Evolutionary conservation across 2,888 invertebrate species (phyloP).

Genomic region (Aleiodes leptofemur): DNA sequence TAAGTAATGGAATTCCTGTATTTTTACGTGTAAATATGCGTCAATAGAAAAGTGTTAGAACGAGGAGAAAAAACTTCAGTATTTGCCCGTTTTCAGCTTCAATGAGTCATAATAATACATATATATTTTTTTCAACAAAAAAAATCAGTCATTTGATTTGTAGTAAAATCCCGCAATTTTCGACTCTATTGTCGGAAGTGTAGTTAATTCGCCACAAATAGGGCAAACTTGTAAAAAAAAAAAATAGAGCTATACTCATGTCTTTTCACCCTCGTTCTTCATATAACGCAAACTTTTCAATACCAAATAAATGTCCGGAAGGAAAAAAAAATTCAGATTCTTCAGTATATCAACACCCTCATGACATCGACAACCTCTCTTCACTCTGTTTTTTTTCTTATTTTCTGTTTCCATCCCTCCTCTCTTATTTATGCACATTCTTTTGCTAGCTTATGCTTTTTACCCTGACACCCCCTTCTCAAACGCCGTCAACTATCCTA

Average conservation of each 20-base stretch:
- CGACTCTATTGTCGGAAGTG: too few species aligned
- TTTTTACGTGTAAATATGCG: too few species aligned
- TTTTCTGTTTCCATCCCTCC: neutral
- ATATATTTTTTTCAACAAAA: neutral
- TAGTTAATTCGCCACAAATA: too few species aligned
- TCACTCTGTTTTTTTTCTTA: neutral
- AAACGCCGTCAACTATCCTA: constrained; percentile 37
- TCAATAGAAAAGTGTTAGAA: too few species aligned
- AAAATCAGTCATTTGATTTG: neutral
- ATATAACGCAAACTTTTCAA: too few species aligned
- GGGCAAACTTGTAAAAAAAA: too few species aligned
- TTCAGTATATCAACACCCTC: constrained; percentile 5
- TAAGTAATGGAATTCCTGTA: neutral
- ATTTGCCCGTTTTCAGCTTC: neutral
- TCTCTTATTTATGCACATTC: neutral
- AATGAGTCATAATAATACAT: constrained; percentile 33
- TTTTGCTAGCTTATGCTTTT: constrained; percentile 2
- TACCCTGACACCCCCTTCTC: constrained; percentile 36
- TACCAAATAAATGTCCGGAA: too few species aligned
- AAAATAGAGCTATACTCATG: too few species aligned
- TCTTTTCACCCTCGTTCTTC: too few species aligned
- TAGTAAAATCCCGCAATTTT: too few species aligned
- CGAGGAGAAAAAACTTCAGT: neutral
- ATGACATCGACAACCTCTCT: neutral
- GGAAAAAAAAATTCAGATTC: neutral